Evolutionary conservation across 2,888 invertebrate genomes (phyloP).

Genomic region (Eupithecia pulchellata): DNA sequence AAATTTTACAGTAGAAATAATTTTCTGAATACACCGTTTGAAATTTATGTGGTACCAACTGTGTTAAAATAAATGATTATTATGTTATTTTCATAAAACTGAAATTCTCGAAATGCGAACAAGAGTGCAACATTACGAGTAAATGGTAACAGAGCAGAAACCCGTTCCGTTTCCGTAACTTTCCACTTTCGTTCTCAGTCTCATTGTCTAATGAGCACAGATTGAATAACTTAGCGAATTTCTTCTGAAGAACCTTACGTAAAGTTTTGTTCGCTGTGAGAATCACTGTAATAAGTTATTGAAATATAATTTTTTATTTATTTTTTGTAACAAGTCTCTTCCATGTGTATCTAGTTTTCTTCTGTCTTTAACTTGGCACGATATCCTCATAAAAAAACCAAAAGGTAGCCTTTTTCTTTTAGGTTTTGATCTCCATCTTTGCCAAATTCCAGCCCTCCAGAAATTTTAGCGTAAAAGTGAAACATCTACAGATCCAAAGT

Average conservation of each 20-base stretch:
- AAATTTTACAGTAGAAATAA: too few relatives aligned
- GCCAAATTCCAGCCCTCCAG: neutral
- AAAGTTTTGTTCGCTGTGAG: conserved; percentile 69
- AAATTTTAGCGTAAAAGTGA: neutral
- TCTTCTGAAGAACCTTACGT: conserved; percentile 76
- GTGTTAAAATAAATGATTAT: too few relatives aligned
- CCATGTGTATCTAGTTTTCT: neutral
- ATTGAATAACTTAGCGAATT: conserved; percentile 81
- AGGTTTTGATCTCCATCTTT: neutral
- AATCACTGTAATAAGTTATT: conserved; percentile 73
- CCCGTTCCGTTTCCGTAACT: conserved; percentile 76
- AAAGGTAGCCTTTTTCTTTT: neutral
- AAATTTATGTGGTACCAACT: too few relatives aligned
- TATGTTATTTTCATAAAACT: too few relatives aligned
- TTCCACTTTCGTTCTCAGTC: conserved; percentile 81
- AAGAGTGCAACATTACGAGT: conserved; percentile 47
- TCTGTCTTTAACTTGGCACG: neutral
- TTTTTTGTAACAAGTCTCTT: conserved; percentile 43
- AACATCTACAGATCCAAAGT: neutral
- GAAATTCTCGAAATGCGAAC: conserved; percentile 23
- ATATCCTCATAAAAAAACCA: neutral
- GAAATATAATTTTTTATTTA: conserved; percentile 65
- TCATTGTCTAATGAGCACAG: conserved; percentile 77
- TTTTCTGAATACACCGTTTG: too few relatives aligned
- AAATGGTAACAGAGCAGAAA: conserved; percentile 58